Evolutionary conservation across 2,797 vertebrate species (phyloP).

Genomic region (Melanotaenia maccullochi): DNA sequence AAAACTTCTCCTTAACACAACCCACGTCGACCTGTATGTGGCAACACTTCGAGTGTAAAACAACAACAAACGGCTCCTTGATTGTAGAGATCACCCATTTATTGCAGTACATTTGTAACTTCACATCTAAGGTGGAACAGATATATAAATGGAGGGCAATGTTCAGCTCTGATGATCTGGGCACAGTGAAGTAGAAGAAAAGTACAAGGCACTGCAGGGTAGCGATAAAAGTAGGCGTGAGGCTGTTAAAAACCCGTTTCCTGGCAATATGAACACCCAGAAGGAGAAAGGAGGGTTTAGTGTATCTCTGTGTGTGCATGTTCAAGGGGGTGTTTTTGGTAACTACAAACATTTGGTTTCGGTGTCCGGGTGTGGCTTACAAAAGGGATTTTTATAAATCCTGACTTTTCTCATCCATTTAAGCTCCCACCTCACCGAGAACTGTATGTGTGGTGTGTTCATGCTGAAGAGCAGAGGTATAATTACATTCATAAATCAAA

Average conservation of each 20-base stretch:
- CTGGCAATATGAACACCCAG: slow-evolving; percentile 63
- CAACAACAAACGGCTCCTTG: slow-evolving; percentile 2
- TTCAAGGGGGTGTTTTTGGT: slow-evolving; percentile 58
- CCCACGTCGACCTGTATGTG: not conserved
- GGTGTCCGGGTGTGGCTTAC: slow-evolving; percentile 65
- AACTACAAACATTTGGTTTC: slow-evolving; percentile 72
- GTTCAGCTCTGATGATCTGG: slow-evolving; percentile 19
- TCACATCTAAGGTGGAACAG: slow-evolving; percentile 9
- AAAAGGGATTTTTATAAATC: slow-evolving; percentile 48
- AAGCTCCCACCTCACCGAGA: slow-evolving; percentile 21
- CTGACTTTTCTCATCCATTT: slow-evolving; percentile 50
- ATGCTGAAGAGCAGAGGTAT: slow-evolving; percentile 59
- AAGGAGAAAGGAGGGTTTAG: slow-evolving; percentile 26
- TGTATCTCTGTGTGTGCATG: slow-evolving; percentile 4
- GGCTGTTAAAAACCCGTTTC: slow-evolving; percentile 64
- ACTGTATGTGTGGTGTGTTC: slow-evolving; percentile 32
- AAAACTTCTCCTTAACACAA: not conserved
- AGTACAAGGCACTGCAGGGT: slow-evolving; percentile 17
- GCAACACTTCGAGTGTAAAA: not conserved
- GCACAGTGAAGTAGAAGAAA: slow-evolving; percentile 28
- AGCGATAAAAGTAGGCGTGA: slow-evolving; percentile 60
- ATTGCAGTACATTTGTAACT: slow-evolving; percentile 18
- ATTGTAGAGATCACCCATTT: slow-evolving; percentile 21
- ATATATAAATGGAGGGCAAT: slow-evolving; percentile 44
- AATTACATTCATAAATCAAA: slow-evolving; percentile 68